phyloP scores from a whole-genome alignment of 2,113 vertebrate species.

The Tapirus terrestris region DNA sequence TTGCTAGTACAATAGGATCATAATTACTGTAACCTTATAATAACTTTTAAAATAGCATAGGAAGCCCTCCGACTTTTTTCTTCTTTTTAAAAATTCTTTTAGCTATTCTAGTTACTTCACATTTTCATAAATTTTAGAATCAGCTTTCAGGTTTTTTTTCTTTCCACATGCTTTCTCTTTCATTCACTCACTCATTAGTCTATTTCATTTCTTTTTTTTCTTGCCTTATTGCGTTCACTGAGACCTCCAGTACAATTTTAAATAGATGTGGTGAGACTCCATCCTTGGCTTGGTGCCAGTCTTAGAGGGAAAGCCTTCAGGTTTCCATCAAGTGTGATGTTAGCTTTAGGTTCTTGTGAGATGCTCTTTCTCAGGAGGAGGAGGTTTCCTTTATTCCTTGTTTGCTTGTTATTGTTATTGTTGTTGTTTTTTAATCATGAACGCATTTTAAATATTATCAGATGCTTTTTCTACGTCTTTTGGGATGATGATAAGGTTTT shows the following conservation, averaged over 20 bases:
- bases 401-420: neutral
- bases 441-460: neutral
- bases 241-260: neutral
- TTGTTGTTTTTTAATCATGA: neutral
- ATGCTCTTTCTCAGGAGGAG: neutral
- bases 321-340: no score
- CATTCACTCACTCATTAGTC: rapidly evolving
- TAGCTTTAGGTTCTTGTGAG: neutral
- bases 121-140: neutral
- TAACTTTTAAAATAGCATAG: neutral
- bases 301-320: neutral
- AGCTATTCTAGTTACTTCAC: neutral
- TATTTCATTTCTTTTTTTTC: no score
- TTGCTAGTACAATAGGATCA: no score
- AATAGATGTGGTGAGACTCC: rapidly evolving
- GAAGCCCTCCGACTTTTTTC: neutral
- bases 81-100: neutral
- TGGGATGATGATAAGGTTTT: neutral
- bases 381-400: neutral
- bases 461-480: neutral
- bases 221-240: rapidly evolving
- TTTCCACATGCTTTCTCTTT: rapidly evolving
- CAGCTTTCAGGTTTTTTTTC: neutral
- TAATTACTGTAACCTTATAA: no score
- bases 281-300: rapidly evolving